Evolutionary conservation across 2,797 vertebrate genomes (phyloP), one percentile per base, ranked within the genome.

Genomic region (Ceryle rudis): DNA sequence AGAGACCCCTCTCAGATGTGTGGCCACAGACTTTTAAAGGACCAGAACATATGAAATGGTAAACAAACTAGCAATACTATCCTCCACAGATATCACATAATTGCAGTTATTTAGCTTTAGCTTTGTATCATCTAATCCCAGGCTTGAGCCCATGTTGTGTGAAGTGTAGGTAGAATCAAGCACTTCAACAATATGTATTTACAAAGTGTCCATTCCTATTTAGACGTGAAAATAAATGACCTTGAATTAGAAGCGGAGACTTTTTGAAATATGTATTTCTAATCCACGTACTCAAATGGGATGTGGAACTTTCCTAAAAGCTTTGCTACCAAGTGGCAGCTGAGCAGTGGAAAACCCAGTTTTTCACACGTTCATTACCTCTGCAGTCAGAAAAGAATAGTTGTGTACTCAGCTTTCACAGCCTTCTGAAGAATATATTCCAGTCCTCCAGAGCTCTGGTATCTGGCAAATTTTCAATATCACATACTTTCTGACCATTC

Each of bases 381-480:
- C 77, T 47, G 61, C 2, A 3, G 65, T 52, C 37, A 81, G 80
- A 70, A 75, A 67, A 77, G 35, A 83, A 61, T n/a, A 81, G 61
- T 21, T 88, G 72, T 65, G 69, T 67, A 74, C 57, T 78, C 82
- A 65, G 88, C 81, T 29, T 44, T 85, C 72, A n/a, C 31, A 94
- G 81, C 41, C 33, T 74, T 86, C 67, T 82, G 74, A 94, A 91
- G 44, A 92, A 92, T 87, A 77, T 73, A 87, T 89, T 95, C 93
- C 81, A 92, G 77, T 80, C 47, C 70, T 91, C 84, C 84, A 93
- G 87, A 96, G 74, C 78, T 81, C 66, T 95, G 86, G 92, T 73
- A 94, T 90, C 90, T 96, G 95, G 92, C 90, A 89, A 66, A 69
- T 67, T 72, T 78, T 94, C 94, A 90, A 3, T 35, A 84, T 33